Evolutionary conservation across 2,888 invertebrate genomes (phyloP).

Genomic region (Stenodera caucasica): DNA sequence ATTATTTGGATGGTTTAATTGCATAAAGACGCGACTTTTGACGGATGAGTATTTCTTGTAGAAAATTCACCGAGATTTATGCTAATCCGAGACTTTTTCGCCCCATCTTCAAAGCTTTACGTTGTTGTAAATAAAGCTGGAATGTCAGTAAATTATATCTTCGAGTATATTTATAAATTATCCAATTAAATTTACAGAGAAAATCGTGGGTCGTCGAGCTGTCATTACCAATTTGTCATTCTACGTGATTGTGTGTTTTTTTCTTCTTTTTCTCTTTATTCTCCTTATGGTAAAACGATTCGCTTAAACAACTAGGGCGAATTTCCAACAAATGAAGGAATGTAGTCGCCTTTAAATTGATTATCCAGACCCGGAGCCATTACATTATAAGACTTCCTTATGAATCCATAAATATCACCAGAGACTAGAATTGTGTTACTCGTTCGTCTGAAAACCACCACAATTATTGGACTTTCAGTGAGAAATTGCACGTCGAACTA

Average conservation of each 20-base stretch:
- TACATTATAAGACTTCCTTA: constrained; percentile 13
- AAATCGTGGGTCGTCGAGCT: not conserved
- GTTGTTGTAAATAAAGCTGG: not conserved
- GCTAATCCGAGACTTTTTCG: not conserved
- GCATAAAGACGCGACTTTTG: too few species aligned
- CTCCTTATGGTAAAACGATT: too few species aligned
- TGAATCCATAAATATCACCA: constrained; percentile 18
- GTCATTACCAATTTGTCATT: not conserved
- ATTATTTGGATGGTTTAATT: too few species aligned
- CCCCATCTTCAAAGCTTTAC: not conserved
- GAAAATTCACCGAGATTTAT: not conserved
- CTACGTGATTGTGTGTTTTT: not conserved
- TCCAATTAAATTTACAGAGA: not conserved
- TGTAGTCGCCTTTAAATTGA: constrained; percentile 12
- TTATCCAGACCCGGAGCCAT: constrained; percentile 7
- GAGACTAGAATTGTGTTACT: too few species aligned
- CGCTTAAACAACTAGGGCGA: not conserved
- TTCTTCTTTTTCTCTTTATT: too few species aligned
- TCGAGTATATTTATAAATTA: not conserved
- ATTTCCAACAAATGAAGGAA: not conserved
- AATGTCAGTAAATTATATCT: not conserved
- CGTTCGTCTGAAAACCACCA: not conserved
- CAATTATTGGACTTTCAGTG: not conserved
- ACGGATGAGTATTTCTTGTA: too few species aligned
- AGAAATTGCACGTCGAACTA: not conserved